phyloP scores from a whole-genome alignment of 2,888 invertebrate species.

The Cerastis leucographa region DNA sequence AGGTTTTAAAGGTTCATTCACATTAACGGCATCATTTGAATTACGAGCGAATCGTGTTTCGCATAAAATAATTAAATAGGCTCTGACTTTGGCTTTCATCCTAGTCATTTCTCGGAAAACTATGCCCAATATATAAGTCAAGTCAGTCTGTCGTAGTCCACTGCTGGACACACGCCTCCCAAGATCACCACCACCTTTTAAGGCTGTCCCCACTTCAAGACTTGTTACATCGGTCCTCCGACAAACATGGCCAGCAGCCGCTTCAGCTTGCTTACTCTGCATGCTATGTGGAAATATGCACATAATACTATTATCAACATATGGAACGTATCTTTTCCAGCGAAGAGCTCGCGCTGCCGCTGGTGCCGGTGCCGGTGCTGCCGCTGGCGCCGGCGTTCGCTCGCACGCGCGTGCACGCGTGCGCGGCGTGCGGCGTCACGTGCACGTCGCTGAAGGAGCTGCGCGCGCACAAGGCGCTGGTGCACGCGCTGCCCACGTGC shows the following conservation, averaged over 20 bases:
- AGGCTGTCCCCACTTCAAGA: neutral
- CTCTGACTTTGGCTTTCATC: neutral
- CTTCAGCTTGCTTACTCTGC: neutral
- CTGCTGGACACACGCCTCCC: too few species aligned
- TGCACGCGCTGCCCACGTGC: conserved; percentile 84
- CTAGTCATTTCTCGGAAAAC: neutral
- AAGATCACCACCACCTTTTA: neutral
- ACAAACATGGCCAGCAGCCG: neutral
- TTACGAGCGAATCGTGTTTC: neutral
- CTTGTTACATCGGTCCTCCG: neutral
- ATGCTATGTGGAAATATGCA: neutral
- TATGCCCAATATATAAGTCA: neutral
- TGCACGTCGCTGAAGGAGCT: conserved; percentile 92
- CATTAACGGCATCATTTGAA: neutral
- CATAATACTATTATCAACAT: conserved; percentile 10
- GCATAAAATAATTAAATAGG: neutral
- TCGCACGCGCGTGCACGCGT: conserved; percentile 90
- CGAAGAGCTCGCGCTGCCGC: conserved; percentile 31
- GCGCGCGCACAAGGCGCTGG: conserved; percentile 90
- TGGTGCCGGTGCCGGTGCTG: conserved; percentile 25
- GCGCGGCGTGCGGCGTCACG: conserved; percentile 87
- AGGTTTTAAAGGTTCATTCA: neutral
- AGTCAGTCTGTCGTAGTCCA: neutral
- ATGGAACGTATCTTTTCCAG: conserved; percentile 17
- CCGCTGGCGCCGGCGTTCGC: conserved; percentile 76